Percentiles rank a stretch among this genome's conserved stretches.
Evolutionary conservation across 2,888 invertebrate genomes (phyloP).

Genomic region (Perdita meconis): DNA sequence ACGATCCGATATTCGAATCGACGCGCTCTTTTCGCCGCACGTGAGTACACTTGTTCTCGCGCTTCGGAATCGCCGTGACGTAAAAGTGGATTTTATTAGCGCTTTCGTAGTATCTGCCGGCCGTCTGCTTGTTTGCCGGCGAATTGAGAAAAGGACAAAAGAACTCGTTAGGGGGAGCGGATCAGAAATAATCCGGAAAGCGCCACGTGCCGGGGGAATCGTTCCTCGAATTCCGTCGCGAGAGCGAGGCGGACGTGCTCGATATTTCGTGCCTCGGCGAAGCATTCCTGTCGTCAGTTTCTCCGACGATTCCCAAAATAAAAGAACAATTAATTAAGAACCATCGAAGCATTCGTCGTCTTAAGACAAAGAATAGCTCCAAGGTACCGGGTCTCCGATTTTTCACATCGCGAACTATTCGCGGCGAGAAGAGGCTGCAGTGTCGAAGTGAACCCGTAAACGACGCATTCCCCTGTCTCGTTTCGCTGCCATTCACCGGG

Average conservation of each 20-base stretch:
- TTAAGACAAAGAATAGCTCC: too few relatives aligned
- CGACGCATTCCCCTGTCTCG: conserved; percentile 36
- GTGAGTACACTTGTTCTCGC: neutral
- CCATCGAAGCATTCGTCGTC: too few relatives aligned
- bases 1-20: conserved; percentile 23
- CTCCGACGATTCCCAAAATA: neutral
- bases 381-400: neutral
- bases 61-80: conserved; percentile 9
- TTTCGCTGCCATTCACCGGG: conserved; percentile 40
- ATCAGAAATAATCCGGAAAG: conserved; percentile 22
- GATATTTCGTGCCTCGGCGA: neutral
- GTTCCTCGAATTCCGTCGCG: conserved; percentile 14
- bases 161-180: conserved; percentile 20
- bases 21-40: conserved; percentile 6
- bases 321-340: too few relatives aligned
- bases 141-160: conserved; percentile 22
- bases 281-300: neutral
- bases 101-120: neutral
- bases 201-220: conserved; percentile 4
- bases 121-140: conserved; percentile 7
- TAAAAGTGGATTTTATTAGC: conserved; percentile 31
- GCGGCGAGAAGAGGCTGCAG: conserved; percentile 29
- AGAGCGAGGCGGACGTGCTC: neutral
- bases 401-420: conserved; percentile 5
- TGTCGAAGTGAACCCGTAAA: conserved; percentile 46